These are phyloP conservation scores for Brenthis hecate DNA, from an alignment of 2,888 invertebrate genomes.

Conservation along the genomic window DNA sequence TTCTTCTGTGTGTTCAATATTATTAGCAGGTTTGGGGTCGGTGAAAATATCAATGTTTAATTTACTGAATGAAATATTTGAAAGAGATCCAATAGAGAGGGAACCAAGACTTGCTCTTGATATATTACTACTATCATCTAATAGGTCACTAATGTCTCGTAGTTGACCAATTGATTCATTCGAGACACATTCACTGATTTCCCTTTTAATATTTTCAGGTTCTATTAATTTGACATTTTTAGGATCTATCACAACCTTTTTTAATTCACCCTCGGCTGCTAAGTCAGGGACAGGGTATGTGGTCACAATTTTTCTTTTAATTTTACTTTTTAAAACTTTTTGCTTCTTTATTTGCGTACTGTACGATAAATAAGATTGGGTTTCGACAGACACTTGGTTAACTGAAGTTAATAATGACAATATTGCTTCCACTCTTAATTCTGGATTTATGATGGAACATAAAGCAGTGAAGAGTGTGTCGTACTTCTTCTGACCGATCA, in stretches of 20 bases:
- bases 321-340: conserved; percentile 43
- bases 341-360: conserved; percentile 39
- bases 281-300: conserved; percentile 59
- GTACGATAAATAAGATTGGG: conserved; percentile 54
- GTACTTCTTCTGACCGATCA: conserved; percentile 67
- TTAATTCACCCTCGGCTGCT: conserved; percentile 34
- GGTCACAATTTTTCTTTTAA: conserved; percentile 43
- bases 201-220: conserved; percentile 10
- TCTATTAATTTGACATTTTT: conserved; percentile 36
- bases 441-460: conserved; percentile 61
- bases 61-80: conserved; percentile 43
- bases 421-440: conserved; percentile 60
- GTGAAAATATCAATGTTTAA: conserved; percentile 40
- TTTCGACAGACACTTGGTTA: conserved; percentile 3
- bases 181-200: not conserved
- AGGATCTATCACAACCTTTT: conserved; percentile 51
- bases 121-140: conserved; percentile 52
- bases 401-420: conserved; percentile 53
- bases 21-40: conserved; percentile 39
- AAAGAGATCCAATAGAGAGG: conserved; percentile 43
- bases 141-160: conserved; percentile 41
- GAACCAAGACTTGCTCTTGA: conserved; percentile 54
- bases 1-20: conserved; percentile 41
- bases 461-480: conserved; percentile 59
- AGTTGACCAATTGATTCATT: conserved; percentile 12